phyloP scores from a whole-genome alignment of 2,797 vertebrate species.

The Trachurus trachurus region DNA sequence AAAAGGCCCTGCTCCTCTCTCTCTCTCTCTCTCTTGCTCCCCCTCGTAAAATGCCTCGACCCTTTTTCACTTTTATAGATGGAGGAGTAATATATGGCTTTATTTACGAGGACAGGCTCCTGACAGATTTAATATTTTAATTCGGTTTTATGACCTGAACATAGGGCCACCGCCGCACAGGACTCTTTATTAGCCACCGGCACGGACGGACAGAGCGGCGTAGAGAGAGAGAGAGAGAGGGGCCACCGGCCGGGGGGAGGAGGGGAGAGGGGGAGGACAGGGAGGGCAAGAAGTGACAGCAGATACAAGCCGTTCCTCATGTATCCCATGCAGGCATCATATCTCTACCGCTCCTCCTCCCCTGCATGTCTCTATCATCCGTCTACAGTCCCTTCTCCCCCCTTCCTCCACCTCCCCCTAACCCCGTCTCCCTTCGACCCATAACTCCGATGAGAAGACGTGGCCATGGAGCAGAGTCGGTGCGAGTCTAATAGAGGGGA shows the following conservation, averaged over 20 bases:
- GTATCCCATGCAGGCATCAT: constrained; percentile 66
- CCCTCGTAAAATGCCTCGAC: constrained; percentile 79
- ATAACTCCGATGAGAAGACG: constrained; percentile 77
- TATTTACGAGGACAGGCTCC: constrained; percentile 86
- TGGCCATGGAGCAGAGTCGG: constrained; percentile 79
- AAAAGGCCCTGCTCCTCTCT: constrained; percentile 55
- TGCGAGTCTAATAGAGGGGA: constrained; percentile 77
- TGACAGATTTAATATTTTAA: constrained; percentile 92
- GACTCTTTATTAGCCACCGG: constrained; percentile 79
- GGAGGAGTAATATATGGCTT: constrained; percentile 83
- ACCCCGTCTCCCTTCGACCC: constrained; percentile 40
- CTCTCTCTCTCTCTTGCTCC: constrained; percentile 28
- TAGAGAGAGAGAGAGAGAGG: neutral
- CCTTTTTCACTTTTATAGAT: constrained; percentile 86
- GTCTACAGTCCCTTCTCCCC: constrained; percentile 7
- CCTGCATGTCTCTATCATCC: constrained; percentile 65
- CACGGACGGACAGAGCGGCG: constrained; percentile 53
- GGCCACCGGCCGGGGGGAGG: constrained; percentile 41
- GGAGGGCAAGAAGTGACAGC: constrained; percentile 61
- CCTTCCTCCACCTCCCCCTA: constrained; percentile 15
- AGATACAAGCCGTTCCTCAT: constrained; percentile 68
- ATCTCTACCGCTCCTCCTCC: constrained; percentile 57
- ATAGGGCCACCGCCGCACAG: constrained; percentile 68
- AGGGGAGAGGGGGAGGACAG: neutral
- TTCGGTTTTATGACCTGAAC: constrained; percentile 86